Evolutionary conservation across 2,797 vertebrate species (phyloP), one percentile per base, ranked within the genome.

Genomic region (Protosalanx chinensis): DNA sequence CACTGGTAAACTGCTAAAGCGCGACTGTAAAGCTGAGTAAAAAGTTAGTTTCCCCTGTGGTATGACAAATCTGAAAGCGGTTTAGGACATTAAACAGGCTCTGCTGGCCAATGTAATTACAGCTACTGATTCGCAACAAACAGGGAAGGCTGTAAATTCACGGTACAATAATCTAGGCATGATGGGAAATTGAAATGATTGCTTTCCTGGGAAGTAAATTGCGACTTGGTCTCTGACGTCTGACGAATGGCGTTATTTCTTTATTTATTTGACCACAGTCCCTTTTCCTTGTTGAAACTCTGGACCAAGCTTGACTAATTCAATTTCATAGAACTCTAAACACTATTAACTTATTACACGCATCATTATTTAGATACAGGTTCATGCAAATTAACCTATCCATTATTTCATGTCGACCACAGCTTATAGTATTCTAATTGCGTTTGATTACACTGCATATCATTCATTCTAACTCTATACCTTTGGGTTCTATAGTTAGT

Each of bases 41-140:
- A 46, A 46, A 46, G 64, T 35, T 2, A 5, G 33, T 69, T 73
- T 75, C 67, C 58, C 33, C 72, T 12, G 65, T 64, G 77, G 74
- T 33, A 46, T 58, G 30, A 81, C 77, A 67, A 78, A 70, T 76
- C 0, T 2, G 35, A 76, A 64, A 72, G 49, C 32, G 72, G 46
- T 35, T 57, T 59, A 73, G 8, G 12, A 64, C 72, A 79, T 79
- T 82, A 76, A 72, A 78, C 72, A 78, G 71, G 41, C 73, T 80
- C 68, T 41, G 68, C 70, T 76, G 68, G 66, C 58, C 7, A 4
- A 16, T 41, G 56, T 83, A 82, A 86, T 87, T 85, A 82, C 65
- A 74, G 15, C 61, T 30, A 23, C 16, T 82, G 69, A 82, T 84
- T 77, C 79, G 68, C 70, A 76, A 64, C 63, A 64, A 79, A 75